Percentiles rank a stretch among this genome's conserved stretches.
phyloP scores from a whole-genome alignment of 2,113 vertebrate species.

The Ornithorhynchus anatinus region DNA sequence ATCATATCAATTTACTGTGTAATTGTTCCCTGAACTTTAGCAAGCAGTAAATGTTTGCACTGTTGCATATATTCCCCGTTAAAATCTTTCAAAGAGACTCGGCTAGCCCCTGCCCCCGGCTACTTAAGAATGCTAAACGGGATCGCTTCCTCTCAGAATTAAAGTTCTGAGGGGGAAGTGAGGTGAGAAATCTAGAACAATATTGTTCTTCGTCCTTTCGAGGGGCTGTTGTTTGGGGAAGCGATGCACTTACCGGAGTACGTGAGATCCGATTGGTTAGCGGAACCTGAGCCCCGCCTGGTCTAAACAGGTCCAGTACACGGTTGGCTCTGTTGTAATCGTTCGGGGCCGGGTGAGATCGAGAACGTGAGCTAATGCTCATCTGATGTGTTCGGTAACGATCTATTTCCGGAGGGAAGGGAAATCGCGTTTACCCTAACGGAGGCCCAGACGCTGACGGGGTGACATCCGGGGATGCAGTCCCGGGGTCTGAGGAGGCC shows the following conservation, averaged over 20 bases:
- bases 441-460: no score
- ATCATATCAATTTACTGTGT: no score
- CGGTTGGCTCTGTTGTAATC: not conserved
- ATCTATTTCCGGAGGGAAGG: no score
- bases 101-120: not conserved
- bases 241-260: not conserved
- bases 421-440: no score
- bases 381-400: no score
- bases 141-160: not conserved
- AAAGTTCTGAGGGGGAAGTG: constrained; percentile 2
- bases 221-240: not conserved
- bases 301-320: not conserved
- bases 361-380: not conserved
- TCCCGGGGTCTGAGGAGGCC: no score
- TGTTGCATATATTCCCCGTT: not conserved
- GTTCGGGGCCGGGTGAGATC: not conserved
- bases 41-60: no score
- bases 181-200: constrained; percentile 14
- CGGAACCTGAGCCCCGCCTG: not conserved
- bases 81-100: not conserved
- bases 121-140: constrained; percentile 5
- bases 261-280: not conserved
- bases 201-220: not conserved
- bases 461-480: no score
- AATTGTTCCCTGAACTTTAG: no score